Evolutionary conservation across 2,797 vertebrate species (phyloP), one percentile per base, ranked within the genome.

Genomic region (Sandelia bainsii): DNA sequence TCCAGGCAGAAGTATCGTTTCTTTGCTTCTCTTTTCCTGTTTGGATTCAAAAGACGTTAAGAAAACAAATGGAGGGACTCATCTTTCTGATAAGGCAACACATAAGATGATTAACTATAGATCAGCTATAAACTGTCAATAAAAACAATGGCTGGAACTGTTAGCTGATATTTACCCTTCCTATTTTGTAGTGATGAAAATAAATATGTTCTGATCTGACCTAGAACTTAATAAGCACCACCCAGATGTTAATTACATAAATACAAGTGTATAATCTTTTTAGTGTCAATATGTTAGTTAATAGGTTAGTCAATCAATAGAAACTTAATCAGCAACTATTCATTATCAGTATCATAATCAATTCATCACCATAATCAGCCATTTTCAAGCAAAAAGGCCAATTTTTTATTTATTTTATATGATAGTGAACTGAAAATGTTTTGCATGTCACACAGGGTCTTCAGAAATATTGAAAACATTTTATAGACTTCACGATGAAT

Each of bases 21-120:
- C 45, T 51, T 25, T 72, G 62, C 51, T 27, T 64, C 20, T 32
- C 44, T 72, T 60, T 50, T 19, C 53, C 90, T 93, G 87, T 48
- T 58, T 54, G 72, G 12, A 75, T 64, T 61, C 8, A 83, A 12
- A 90, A 22, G n/a, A 73, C 32, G 10, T 25, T 5, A 52, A 32
- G 29, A 72, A 65, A 39, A 25, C 17, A 71, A 14, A 34, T 25
- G 8, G 50, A 59, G 8, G 14, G 3, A 61, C 25, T 8, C 5
- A 54, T 27, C 29, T n/a, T 46, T 20, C 6, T 45, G 22, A 50
- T 12, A 11, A 16, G 54, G 20, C 9, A 42, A 14, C 40, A 42
- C 14, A 14, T 34, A 34, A 42, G 13, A 42, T 16, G 40, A 46
- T 46, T 46, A 2, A 34, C 9, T 46, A 46, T n/a, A 46, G 8